Base-by-base conservation (phyloP, 2,113 vertebrate genomes). In the Nothoprocta pentlandii region DNA sequence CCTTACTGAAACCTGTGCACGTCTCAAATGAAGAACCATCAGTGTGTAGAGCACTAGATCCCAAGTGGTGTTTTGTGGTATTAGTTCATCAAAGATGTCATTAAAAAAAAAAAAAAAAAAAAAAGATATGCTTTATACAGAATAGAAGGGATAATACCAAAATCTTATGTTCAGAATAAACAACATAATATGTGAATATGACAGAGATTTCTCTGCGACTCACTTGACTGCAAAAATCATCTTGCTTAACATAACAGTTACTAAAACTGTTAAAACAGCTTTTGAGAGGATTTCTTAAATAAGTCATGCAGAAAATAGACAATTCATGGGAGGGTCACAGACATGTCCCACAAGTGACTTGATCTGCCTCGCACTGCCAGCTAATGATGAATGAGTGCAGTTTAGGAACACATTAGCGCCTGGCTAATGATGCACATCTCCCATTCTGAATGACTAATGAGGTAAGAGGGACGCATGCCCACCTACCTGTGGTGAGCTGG, bases 381-480 rank as follows among this genome's bases (percentile, higher is more conserved):
- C 22, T 53, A n/a, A 91, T 92, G 94, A 95, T 93, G 80, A 93
- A 92, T 75, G 71, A 86, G 41, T 80, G 85, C 73, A 66, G 54
- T 76, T 81, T 83, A 90, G 82, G 49, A 88, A 79, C 66, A 89
- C 87, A 92, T 96, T 96, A 93, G 66, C 71, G 47, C 58, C 44
- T 67, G 47, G 64, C 61, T 94, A 94, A 77, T 96, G 90, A 95
- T 82, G 34, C 87, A 32, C 42, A 88, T 86, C 92, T 93, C 82
- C 53, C 44, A 44, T 0, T 80, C 75, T 90, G 59, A 74, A 74
- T 90, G 84, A 93, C 26, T 85, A 87, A 90, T 96, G 92, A 89
- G 73, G 25, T 86, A 89, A 87, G 49, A 77, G 8, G 5, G 12
- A 22, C 0, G 4, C 51, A 51, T 70, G 25, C 5, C 6, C 6